Conservation (phyloP, 2,113 vertebrate genomes). For the Apteryx mantelli region DNA sequence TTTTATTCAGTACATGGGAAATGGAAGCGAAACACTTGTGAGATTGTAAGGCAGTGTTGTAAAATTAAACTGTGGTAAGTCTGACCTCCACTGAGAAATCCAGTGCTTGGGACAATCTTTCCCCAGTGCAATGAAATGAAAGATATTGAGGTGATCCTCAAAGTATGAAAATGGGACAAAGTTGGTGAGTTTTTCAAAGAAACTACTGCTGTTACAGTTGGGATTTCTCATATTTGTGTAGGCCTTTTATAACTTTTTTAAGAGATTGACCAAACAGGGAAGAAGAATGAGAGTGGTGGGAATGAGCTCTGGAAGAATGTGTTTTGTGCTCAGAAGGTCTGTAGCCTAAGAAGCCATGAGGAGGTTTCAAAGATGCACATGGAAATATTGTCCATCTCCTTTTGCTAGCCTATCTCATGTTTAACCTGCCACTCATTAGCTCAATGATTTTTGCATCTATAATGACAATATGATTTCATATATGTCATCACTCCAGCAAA, state of each 20-base stretch:
- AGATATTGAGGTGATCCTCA: background rate
- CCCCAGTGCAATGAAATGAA: fast-evolving
- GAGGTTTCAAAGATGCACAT: background rate
- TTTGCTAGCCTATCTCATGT: background rate
- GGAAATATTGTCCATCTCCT: background rate
- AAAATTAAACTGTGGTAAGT: background rate
- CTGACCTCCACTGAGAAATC: background rate
- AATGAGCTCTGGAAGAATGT: background rate
- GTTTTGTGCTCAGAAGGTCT: background rate
- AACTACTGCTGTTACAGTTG: background rate
- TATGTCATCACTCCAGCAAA: background rate
- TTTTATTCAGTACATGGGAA: background rate
- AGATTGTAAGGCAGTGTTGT: background rate
- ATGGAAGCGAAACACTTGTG: background rate
- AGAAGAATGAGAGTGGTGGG: background rate
- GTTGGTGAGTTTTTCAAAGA: background rate
- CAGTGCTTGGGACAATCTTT: background rate
- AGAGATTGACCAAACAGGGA: background rate
- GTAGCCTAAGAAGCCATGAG: background rate
- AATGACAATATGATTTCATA: background rate
- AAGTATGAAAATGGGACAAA: background rate
- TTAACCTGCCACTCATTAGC: background rate
- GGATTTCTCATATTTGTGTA: background rate
- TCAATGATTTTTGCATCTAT: background rate
- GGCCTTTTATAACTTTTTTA: background rate